Evolutionary conservation across 2,113 vertebrate species (phyloP).

Genomic region (Oceanites oceanicus): DNA sequence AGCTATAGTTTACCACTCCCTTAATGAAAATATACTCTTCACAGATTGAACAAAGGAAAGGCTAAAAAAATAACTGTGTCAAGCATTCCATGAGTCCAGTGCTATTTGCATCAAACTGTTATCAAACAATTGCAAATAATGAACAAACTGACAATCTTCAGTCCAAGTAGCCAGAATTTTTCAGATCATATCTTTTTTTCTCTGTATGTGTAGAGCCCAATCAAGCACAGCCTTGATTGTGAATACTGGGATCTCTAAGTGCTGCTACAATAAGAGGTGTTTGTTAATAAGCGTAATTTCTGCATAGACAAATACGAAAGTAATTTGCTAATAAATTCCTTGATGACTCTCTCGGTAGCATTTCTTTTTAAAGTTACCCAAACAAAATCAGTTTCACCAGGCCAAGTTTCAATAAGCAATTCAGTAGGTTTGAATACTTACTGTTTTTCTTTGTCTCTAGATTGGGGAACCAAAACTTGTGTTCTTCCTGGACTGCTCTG

Average conservation of each 20-base stretch:
- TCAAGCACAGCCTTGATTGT: neutral
- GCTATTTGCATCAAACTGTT: neutral
- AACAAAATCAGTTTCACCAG: neutral
- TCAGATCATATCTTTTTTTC: neutral
- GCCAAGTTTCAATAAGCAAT: no score
- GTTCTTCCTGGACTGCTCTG: constrained; percentile 85
- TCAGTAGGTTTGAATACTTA: neutral
- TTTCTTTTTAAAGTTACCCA: neutral
- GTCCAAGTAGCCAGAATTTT: neutral
- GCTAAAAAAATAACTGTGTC: neutral
- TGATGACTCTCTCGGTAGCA: neutral
- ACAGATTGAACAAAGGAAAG: neutral
- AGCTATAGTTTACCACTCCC: neutral
- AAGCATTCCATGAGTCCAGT: neutral
- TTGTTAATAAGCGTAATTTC: neutral
- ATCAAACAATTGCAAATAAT: neutral
- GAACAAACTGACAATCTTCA: neutral
- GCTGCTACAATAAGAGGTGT: neutral
- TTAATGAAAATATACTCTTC: neutral
- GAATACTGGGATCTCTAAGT: neutral
- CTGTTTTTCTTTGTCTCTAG: constrained; percentile 59
- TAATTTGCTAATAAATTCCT: neutral
- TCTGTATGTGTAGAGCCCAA: neutral
- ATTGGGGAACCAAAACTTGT: constrained; percentile 84
- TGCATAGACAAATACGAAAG: neutral